phyloP scores from a whole-genome alignment of 2,888 invertebrate genomes.

The Trichacis sp. region DNA sequence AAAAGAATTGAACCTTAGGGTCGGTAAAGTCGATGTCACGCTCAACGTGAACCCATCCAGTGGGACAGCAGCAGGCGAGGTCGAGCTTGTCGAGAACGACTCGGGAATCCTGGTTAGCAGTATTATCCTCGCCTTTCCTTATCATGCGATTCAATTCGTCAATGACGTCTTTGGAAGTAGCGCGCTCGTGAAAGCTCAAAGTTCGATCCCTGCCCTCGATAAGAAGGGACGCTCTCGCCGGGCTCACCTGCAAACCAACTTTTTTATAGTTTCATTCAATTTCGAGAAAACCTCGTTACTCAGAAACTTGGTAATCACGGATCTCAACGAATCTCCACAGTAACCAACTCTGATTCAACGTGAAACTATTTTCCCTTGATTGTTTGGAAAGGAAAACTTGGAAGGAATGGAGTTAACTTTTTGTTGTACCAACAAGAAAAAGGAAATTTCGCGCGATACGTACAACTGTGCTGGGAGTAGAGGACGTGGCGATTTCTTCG shows the following conservation, averaged over 20 bases:
- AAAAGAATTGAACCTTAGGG: too few relatives aligned
- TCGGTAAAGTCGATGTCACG: conserved; percentile 82
- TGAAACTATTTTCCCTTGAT: background rate
- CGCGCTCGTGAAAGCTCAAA: conserved; percentile 79
- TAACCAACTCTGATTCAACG: background rate
- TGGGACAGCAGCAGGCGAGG: conserved; percentile 77
- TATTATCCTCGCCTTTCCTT: conserved; percentile 71
- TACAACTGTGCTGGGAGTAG: conserved; percentile 80
- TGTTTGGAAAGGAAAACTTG: background rate
- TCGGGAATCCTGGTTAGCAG: conserved; percentile 53
- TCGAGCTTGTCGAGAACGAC: conserved; percentile 70
- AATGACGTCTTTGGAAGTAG: conserved; percentile 82
- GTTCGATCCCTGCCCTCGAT: conserved; percentile 70
- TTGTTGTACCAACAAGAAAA: background rate
- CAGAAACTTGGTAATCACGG: conserved; percentile 64
- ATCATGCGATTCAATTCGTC: conserved; percentile 80
- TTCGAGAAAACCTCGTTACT: too few relatives aligned
- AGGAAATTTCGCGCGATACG: conserved; percentile 55
- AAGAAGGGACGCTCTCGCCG: conserved; percentile 58
- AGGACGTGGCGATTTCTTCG: conserved; percentile 74
- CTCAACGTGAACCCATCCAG: conserved; percentile 85
- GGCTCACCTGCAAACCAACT: conserved; percentile 55
- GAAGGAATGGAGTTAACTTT: too few relatives aligned
- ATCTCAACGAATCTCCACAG: too few relatives aligned
- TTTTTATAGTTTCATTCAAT: too few relatives aligned